These are phyloP conservation scores for Linnaemya vulpina DNA, from an alignment of 2,888 invertebrate genomes.

Conservation along the genomic window DNA sequence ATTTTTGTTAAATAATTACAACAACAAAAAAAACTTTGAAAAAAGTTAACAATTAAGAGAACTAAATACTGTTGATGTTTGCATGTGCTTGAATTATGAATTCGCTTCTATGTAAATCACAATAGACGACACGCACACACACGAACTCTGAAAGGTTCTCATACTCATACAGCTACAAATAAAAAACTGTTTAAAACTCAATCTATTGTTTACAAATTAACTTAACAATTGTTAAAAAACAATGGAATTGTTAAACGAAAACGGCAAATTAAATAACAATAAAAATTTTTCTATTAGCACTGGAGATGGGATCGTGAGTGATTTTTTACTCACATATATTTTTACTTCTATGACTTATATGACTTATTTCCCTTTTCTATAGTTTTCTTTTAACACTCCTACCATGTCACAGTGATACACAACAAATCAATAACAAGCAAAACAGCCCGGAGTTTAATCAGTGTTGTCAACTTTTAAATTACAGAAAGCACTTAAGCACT, in stretches of 20 bases:
- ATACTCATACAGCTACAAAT: conserved; percentile 1
- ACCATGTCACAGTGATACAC: no score
- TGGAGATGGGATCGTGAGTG: not conserved
- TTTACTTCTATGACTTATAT: no score
- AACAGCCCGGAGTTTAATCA: no score
- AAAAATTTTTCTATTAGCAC: conserved; percentile 33
- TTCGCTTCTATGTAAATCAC: not conserved
- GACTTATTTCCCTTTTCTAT: no score
- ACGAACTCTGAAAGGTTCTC: conserved; percentile 11
- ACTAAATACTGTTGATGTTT: conserved; percentile 40
- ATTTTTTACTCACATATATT: not conserved
- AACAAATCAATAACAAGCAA: no score
- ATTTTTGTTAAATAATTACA: conserved; percentile 37
- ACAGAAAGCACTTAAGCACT: no score
- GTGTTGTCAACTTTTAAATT: no score
- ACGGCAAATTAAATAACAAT: conserved; percentile 23
- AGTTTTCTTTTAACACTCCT: no score
- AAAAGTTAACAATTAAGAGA: conserved; percentile 67
- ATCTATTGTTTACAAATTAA: conserved; percentile 65
- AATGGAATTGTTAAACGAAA: conserved; percentile 50
- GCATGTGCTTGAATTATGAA: conserved; percentile 17
- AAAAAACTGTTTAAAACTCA: conserved; percentile 26
- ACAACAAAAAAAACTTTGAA: no score
- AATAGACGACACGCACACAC: not conserved
- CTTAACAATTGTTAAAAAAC: conserved; percentile 63